These are phyloP conservation scores for Stegana nigrithorax DNA, from an alignment of 2,888 invertebrate species.

Conservation along the genomic window DNA sequence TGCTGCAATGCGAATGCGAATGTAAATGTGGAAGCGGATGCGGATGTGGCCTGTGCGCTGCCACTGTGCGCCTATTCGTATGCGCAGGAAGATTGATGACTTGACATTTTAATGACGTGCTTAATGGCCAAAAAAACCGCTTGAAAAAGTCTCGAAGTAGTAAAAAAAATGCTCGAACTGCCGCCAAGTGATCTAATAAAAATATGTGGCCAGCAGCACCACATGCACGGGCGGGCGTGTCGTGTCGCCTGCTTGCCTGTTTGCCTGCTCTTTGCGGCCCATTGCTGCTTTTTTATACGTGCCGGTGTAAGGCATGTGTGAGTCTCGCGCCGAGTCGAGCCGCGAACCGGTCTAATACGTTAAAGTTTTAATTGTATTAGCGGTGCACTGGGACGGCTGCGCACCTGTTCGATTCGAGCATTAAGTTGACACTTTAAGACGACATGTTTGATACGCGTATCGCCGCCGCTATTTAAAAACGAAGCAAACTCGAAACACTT, in stretches of 20 bases:
- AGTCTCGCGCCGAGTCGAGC: background rate
- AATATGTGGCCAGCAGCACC: background rate
- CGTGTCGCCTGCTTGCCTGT: slow-evolving; percentile 37
- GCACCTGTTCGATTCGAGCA: slow-evolving; percentile 62
- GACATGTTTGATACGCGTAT: slow-evolving; percentile 62
- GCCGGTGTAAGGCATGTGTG: background rate
- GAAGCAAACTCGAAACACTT: background rate
- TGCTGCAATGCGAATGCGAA: no score
- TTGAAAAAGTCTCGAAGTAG: no score
- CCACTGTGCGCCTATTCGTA: slow-evolving; percentile 64
- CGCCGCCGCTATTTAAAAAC: slow-evolving; percentile 3
- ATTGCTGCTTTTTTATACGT: slow-evolving; percentile 54
- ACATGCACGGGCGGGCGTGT: background rate
- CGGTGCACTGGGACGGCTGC: slow-evolving; percentile 40
- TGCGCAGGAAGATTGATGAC: slow-evolving; percentile 68
- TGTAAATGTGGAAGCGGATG: no score
- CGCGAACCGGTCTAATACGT: slow-evolving; percentile 3
- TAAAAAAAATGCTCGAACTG: no score
- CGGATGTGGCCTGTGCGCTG: slow-evolving; percentile 4
- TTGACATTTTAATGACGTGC: slow-evolving; percentile 69
- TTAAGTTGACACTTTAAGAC: slow-evolving; percentile 65
- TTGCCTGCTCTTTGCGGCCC: slow-evolving; percentile 47
- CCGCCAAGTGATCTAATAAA: no score
- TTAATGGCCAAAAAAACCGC: slow-evolving; percentile 54
- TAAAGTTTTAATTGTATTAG: background rate